These are phyloP conservation scores for silkworm (Bombyx mori) DNA, from an alignment of 1,140 invertebrate species.

Conservation along the genomic window ASM3026992v2 NC_085129.1:8380501-8381000, in stretches of 20 bases:
- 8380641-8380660: conserved; percentile 52
- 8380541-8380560: too few relatives aligned
- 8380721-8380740: conserved; percentile 52
- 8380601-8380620: too few relatives aligned
- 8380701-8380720: conserved; percentile 60
- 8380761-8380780: conserved; percentile 54
- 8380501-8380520: too few relatives aligned
- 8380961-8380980: conserved; percentile 58
- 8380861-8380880: conserved; percentile 40
- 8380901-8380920: conserved; percentile 51
- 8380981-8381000: background rate
- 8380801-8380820: background rate
- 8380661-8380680: conserved; percentile 57
- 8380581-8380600: too few relatives aligned
- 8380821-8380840: background rate
- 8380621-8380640: conserved; percentile 42
- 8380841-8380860: conserved; percentile 31
- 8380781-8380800: background rate
- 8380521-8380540: too few relatives aligned
- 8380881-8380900: conserved; percentile 40
- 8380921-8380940: conserved; percentile 57
- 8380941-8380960: conserved; percentile 57
- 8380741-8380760: conserved; percentile 49
- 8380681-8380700: conserved; percentile 51
- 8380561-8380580: too few relatives aligned